Conservation (phyloP, 2,888 invertebrate species). For the Acrocyrtus sp. region DNA sequence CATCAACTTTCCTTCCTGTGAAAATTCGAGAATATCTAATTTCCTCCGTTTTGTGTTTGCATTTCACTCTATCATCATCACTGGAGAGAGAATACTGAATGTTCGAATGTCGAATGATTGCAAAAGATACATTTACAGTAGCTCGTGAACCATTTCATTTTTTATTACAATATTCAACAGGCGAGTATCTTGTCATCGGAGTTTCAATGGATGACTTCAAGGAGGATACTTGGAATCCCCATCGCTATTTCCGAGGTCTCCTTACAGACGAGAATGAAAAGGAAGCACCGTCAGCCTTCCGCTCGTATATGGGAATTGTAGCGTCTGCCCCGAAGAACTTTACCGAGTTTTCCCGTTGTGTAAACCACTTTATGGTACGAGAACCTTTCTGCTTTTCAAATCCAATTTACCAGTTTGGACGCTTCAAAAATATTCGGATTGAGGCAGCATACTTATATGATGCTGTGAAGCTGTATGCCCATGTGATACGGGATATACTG, state of each 20-base stretch:
- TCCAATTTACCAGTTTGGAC: conserved; percentile 78
- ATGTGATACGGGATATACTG: conserved; percentile 34
- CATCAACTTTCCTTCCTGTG: too few species aligned
- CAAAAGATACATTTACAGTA: too few species aligned
- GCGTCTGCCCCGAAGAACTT: conserved; percentile 72
- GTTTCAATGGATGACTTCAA: conserved; percentile 92
- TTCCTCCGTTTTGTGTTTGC: not conserved
- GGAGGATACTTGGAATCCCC: conserved; percentile 76
- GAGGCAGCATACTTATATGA: conserved; percentile 89
- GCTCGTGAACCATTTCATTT: conserved; percentile 5
- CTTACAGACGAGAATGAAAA: conserved; percentile 73
- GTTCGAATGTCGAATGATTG: too few species aligned
- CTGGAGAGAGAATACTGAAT: too few species aligned
- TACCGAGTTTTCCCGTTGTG: conserved; percentile 71
- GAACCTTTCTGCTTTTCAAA: conserved; percentile 91
- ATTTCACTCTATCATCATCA: too few species aligned
- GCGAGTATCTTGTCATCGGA: conserved; percentile 94
- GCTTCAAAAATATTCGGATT: conserved; percentile 74
- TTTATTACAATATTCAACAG: conserved; percentile 67
- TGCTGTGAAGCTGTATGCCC: conserved; percentile 86
- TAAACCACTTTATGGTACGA: conserved; percentile 76
- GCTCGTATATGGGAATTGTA: conserved; percentile 74
- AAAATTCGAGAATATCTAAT: not conserved
- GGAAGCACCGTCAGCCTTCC: conserved; percentile 77
- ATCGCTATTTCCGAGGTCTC: conserved; percentile 82